Conservation (phyloP, 2,888 invertebrate genomes). For the Laothoe populi region DNA sequence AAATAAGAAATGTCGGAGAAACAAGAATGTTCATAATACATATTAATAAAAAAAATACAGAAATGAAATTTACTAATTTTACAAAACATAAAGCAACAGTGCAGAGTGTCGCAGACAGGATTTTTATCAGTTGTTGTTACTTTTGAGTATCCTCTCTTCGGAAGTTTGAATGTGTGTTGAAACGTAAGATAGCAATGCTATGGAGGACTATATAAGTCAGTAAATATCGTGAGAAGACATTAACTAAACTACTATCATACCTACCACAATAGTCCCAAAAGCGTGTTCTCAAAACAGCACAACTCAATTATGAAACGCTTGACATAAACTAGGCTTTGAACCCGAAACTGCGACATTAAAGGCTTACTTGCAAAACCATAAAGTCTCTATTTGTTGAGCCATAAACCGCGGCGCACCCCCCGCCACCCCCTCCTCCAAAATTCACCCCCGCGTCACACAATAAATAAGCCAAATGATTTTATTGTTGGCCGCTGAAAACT, state of each 20-base stretch:
- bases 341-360: slow-evolving; percentile 16
- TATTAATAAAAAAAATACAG: no score
- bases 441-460: slow-evolving; percentile 19
- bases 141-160: no score
- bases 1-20: no score
- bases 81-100: no score
- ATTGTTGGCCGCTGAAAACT: slow-evolving; percentile 64
- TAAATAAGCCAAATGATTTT: slow-evolving; percentile 60
- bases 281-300: not conserved
- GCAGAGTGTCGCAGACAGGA: no score
- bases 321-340: slow-evolving; percentile 14
- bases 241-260: not conserved
- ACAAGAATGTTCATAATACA: no score
- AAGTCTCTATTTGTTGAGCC: slow-evolving; percentile 17
- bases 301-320: slow-evolving; percentile 10
- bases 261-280: not conserved
- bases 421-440: not conserved
- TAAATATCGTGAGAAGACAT: no score
- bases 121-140: no score
- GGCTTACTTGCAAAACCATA: slow-evolving; percentile 19
- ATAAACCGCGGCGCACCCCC: slow-evolving; percentile 4
- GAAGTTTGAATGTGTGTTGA: no score
- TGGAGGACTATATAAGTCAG: no score
- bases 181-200: no score
- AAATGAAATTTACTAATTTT: no score